Evolutionary conservation across 2,113 vertebrate genomes (phyloP), one percentile per base, ranked within the genome.

Genomic region (Sarotherodon lohbergeri): DNA sequence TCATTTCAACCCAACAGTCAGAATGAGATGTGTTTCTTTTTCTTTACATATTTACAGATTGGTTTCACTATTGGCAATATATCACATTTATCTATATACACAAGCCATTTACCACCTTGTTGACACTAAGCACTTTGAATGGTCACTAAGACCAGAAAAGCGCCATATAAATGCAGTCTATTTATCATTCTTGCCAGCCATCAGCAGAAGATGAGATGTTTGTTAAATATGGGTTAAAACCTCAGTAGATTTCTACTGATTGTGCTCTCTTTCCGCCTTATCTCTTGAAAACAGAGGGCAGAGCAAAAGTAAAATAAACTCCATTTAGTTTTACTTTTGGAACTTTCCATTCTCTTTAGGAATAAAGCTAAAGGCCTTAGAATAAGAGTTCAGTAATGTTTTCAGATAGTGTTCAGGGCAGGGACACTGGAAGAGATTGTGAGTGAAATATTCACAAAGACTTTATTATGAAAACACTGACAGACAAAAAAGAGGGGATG

Each of bases 41-140:
- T 93, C 68, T 93, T 87, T 91, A 94, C 92, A 95, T 95, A 95
- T 96, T 85, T 96, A 95, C 95, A 96, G 11, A 82, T 82, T 84
- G 79, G 39, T 80, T 86, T 93, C 84, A 89, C 78, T 88, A 89
- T 95, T 94, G 92, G 92, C 91, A 94, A 92, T 89, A 90, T 91
- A 82, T 91, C 54, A 90, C 83, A 90, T 89, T 79, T 83, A 61
- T 91, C 48, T 95, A 86, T 91, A 80, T 92, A 91, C 86, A 94
- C 71, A 91, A 82, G 82, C 79, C 86, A 90, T 41, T 46, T n/a
- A 80, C 52, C 85, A 89, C 87, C 80, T 80, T 66, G 56, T 90
- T 56, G 68, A 85, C 63, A 32, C 82, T n/a, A 34, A 78, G 73
- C 10, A 52, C 73, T 78, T 52, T 52, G 16, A 76, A 32, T 76